A percentile compares a stretch with the other conserved stretches of the same genome.
Evolutionary conservation across 2,888 invertebrate species (phyloP).

Genomic region (Melinaea marsaeus): DNA sequence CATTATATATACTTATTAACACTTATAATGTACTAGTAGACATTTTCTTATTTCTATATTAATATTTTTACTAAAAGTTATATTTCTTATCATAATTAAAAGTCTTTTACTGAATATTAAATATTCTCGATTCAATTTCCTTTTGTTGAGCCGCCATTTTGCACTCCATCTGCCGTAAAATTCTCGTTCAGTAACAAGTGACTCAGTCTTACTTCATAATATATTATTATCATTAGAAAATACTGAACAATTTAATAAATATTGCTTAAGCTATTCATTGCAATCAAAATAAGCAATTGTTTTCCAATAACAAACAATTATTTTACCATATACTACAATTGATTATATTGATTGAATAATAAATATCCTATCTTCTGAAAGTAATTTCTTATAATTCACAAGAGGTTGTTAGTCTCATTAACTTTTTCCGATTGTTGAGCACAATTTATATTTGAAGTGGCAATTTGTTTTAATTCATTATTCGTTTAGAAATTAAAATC

Average conservation of each 20-base stretch:
- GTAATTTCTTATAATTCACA: constrained; percentile 8
- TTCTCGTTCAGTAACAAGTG: neutral
- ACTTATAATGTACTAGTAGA: too few relatives aligned
- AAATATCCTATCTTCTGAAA: too few relatives aligned
- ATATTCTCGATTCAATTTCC: neutral
- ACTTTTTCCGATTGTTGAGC: constrained; percentile 8
- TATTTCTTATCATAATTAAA: neutral
- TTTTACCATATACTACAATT: too few relatives aligned
- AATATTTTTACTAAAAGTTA: too few relatives aligned
- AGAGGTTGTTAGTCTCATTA: constrained; percentile 9
- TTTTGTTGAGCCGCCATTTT: neutral
- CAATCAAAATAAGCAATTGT: too few relatives aligned
- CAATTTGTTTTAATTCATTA: constrained; percentile 2
- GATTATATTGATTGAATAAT: constrained; percentile 6
- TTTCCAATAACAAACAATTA: too few relatives aligned
- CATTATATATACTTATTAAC: too few relatives aligned
- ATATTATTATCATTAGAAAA: neutral
- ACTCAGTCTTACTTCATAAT: neutral
- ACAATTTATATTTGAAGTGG: constrained; percentile 1
- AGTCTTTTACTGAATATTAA: neutral
- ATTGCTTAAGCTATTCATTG: too few relatives aligned
- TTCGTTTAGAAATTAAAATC: neutral
- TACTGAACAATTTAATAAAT: neutral
- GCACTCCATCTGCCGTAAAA: neutral
- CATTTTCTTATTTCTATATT: too few relatives aligned